Conservation (phyloP, 2,113 vertebrate species). For the Crotalus tigris region DNA sequence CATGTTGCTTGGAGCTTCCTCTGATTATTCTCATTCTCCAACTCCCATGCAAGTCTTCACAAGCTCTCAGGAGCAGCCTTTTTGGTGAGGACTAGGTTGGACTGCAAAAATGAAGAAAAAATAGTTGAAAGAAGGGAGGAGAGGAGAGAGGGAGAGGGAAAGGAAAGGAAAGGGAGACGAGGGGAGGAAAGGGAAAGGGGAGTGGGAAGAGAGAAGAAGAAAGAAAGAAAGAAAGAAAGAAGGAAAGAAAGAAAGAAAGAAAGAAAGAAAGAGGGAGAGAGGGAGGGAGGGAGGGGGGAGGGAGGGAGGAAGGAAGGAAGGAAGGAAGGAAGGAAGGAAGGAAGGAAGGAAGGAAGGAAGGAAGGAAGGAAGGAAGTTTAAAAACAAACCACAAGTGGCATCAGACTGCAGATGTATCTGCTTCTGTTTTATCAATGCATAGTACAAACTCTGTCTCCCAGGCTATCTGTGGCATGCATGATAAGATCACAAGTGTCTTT, state of each 20-base stretch:
- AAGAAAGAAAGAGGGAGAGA: rapidly evolving
- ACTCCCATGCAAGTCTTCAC: too few relatives aligned
- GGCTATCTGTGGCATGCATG: constrained; percentile 33
- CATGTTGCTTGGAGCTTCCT: too few relatives aligned
- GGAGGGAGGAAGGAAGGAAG: too few relatives aligned
- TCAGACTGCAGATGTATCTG: constrained; percentile 19
- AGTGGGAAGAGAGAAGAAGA: too few relatives aligned
- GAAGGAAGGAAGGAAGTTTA: not conserved
- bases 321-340: too few relatives aligned
- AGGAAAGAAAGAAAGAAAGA: too few relatives aligned
- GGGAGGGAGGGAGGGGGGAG: rapidly evolving
- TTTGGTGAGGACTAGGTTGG: too few relatives aligned
- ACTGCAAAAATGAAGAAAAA: not conserved
- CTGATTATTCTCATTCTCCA: too few relatives aligned
- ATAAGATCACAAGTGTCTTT: constrained; percentile 34
- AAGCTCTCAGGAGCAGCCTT: too few relatives aligned
- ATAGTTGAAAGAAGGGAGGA: not conserved
- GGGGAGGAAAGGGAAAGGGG: not conserved
- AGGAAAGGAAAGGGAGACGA: too few relatives aligned
- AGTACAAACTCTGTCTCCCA: constrained; percentile 39
- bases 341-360: too few relatives aligned
- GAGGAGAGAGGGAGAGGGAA: not conserved
- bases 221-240: too few relatives aligned
- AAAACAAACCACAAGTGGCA: constrained; percentile 45
- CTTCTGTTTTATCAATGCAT: constrained; percentile 34